Percentiles rank a stretch among this genome's conserved stretches.
These are phyloP conservation scores for Stomatorhinus ivindoensis DNA, from an alignment of 2,113 vertebrate genomes.

Conservation along the genomic window DNA sequence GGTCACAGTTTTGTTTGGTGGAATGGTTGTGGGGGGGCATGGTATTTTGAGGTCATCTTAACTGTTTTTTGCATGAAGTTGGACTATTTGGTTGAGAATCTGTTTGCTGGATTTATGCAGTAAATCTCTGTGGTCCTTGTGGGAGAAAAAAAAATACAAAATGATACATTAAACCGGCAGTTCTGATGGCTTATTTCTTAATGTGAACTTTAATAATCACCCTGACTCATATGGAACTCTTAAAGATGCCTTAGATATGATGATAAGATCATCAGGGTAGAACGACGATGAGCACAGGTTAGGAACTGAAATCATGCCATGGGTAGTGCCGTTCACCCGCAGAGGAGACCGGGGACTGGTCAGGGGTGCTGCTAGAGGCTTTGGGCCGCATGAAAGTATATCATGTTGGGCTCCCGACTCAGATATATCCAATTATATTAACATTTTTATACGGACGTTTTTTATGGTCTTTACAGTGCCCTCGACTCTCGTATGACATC, in stretches of 20 bases:
- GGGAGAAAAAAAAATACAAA: not conserved
- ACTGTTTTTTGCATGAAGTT: slow-evolving; percentile 3
- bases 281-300: not conserved
- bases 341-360: not conserved
- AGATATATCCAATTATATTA: not conserved
- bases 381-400: not conserved
- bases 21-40: not conserved
- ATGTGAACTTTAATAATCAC: not conserved
- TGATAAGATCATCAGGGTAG: not conserved
- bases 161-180: not conserved
- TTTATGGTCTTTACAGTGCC: not conserved
- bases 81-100: slow-evolving; percentile 6
- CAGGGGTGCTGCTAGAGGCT: not conserved
- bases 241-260: not conserved
- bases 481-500: not conserved
- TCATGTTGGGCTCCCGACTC: not conserved
- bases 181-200: not conserved
- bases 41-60: not conserved
- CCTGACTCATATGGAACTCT: not conserved
- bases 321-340: not conserved
- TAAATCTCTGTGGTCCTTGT: not conserved
- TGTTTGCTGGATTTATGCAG: not conserved
- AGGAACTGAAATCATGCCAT: not conserved
- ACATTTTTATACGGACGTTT: not conserved
- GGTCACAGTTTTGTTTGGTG: not conserved